Evolutionary conservation across 53 echinoderm and acorn worm species (phyloP).

Genomic region (Mesocentrotus franciscanus): DNA sequence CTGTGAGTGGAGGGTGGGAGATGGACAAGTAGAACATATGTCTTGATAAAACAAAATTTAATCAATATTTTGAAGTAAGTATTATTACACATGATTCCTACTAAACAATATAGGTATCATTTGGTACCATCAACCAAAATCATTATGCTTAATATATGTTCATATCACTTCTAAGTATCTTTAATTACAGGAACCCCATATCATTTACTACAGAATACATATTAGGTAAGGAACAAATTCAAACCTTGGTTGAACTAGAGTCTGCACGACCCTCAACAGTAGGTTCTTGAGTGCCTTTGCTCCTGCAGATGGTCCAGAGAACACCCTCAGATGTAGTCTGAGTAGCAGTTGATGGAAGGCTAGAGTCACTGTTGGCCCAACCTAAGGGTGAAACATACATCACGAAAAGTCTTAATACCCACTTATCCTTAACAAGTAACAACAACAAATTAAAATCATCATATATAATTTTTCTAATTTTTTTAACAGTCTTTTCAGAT

Average conservation of each 20-base stretch:
- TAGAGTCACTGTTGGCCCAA: slow-evolving; percentile 92
- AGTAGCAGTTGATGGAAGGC: slow-evolving; percentile 87
- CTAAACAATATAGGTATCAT: background rate
- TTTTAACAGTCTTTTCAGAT: background rate
- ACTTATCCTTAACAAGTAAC: background rate
- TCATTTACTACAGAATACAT: background rate
- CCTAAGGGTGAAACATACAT: slow-evolving; percentile 65
- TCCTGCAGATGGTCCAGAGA: slow-evolving; percentile 74
- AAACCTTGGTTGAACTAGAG: slow-evolving; percentile 92
- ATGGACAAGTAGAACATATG: background rate
- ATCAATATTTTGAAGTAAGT: background rate
- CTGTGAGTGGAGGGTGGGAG: slow-evolving; percentile 50
- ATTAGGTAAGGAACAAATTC: background rate
- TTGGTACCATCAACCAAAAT: background rate
- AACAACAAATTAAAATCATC: background rate
- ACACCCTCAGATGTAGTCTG: slow-evolving; percentile 76
- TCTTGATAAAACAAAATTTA: background rate
- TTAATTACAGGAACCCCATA: background rate
- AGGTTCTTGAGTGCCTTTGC: slow-evolving; percentile 77
- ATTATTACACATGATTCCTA: too few species aligned
- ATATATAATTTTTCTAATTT: background rate
- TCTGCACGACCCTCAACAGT: slow-evolving; percentile 83
- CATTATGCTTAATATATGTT: background rate
- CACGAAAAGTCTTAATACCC: background rate
- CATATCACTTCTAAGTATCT: background rate